These are phyloP conservation scores for Dissostichus mawsoni DNA, from an alignment of 2,113 vertebrate species.

Conservation along the genomic window DNA sequence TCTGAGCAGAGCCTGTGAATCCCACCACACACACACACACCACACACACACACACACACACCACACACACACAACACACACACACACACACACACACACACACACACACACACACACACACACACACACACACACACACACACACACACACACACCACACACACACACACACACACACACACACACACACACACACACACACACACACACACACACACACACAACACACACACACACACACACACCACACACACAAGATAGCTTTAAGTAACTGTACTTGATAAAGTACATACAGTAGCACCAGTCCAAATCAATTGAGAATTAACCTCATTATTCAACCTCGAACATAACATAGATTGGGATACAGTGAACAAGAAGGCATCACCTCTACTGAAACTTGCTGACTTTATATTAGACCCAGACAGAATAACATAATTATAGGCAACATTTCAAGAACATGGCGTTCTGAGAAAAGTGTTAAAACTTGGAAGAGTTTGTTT, in stretches of 20 bases:
- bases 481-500: background rate
- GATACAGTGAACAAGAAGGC: background rate
- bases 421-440: background rate
- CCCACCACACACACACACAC: constrained; percentile 44
- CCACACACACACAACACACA: background rate
- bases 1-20: constrained; percentile 60
- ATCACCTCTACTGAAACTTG: background rate
- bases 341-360: background rate
- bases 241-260: constrained; percentile 24
- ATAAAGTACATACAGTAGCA: background rate
- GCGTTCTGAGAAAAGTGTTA: background rate
- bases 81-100: constrained; percentile 54
- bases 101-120: constrained; percentile 50
- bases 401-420: background rate
- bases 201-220: background rate
- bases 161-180: too few relatives aligned
- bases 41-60: too few relatives aligned
- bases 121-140: constrained; percentile 51
- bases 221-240: constrained; percentile 43
- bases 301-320: background rate
- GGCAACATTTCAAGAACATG: background rate
- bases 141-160: constrained; percentile 1
- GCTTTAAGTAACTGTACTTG: too few relatives aligned
- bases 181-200: too few relatives aligned
- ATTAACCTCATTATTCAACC: background rate